Conservation (phyloP, 2,888 invertebrate genomes). For the Orthosia cruda region DNA sequence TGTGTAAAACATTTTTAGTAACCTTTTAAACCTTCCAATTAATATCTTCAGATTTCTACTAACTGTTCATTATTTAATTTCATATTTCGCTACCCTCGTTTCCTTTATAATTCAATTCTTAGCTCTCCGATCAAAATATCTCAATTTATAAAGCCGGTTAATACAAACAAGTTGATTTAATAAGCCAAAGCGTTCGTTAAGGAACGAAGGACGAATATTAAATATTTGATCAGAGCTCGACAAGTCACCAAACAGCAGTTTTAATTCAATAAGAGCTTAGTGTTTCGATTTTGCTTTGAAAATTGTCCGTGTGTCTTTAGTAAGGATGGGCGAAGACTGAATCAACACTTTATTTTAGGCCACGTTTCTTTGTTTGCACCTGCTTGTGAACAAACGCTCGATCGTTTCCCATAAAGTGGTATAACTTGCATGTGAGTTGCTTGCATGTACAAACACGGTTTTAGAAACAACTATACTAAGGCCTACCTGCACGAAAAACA, state of each 20-base stretch:
- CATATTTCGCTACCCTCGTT: slow-evolving; percentile 16
- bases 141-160: slow-evolving; percentile 43
- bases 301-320: slow-evolving; percentile 6
- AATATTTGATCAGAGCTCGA: slow-evolving; percentile 70
- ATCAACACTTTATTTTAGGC: not conserved
- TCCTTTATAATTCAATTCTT: slow-evolving; percentile 32
- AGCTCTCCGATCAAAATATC: slow-evolving; percentile 51
- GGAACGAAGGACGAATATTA: slow-evolving; percentile 67
- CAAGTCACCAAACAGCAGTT: slow-evolving; percentile 51
- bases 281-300: slow-evolving; percentile 33
- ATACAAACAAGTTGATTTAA: slow-evolving; percentile 61
- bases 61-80: slow-evolving; percentile 16
- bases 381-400: no score
- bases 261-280: slow-evolving; percentile 55
- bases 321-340: not conserved
- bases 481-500: no score
- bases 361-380: no score
- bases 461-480: no score
- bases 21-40: not conserved
- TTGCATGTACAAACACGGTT: no score
- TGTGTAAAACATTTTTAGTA: not conserved
- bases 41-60: not conserved
- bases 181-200: slow-evolving; percentile 70
- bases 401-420: no score
- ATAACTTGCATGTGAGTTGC: no score